Conservation (phyloP, 2,113 vertebrate genomes). For the Odocoileus hemionus region DNA sequence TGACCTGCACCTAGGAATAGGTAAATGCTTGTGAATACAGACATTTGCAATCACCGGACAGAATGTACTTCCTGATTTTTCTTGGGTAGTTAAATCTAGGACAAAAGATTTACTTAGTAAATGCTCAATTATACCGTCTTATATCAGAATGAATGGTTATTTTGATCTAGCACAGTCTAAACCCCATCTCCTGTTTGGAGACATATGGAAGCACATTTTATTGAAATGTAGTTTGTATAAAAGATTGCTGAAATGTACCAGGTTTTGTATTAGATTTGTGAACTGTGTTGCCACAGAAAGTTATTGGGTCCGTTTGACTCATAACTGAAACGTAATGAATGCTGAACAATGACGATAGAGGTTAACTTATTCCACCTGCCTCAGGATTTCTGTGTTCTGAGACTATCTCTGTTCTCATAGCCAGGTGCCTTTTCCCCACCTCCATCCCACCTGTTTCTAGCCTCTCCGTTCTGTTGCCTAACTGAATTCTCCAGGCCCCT, state of each 20-base stretch:
- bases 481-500: background rate
- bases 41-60: background rate
- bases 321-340: background rate
- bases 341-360: background rate
- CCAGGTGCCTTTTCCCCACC: background rate
- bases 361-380: background rate
- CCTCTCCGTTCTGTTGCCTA: background rate
- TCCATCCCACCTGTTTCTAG: background rate
- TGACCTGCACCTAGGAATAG: background rate
- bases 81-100: background rate
- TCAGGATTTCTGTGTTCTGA: background rate
- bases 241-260: background rate
- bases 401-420: conserved; percentile 26
- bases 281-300: background rate
- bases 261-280: background rate
- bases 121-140: background rate
- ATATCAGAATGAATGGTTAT: background rate
- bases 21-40: background rate
- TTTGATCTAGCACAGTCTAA: background rate
- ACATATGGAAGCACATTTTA: background rate
- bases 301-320: background rate
- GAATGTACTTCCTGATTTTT: conserved; percentile 30
- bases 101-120: background rate
- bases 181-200: background rate
- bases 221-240: background rate